Percentiles rank a stretch among this genome's conserved stretches.
phyloP scores from a whole-genome alignment of 1,140 invertebrate species.

The Cecropterus lyciades region DNA sequence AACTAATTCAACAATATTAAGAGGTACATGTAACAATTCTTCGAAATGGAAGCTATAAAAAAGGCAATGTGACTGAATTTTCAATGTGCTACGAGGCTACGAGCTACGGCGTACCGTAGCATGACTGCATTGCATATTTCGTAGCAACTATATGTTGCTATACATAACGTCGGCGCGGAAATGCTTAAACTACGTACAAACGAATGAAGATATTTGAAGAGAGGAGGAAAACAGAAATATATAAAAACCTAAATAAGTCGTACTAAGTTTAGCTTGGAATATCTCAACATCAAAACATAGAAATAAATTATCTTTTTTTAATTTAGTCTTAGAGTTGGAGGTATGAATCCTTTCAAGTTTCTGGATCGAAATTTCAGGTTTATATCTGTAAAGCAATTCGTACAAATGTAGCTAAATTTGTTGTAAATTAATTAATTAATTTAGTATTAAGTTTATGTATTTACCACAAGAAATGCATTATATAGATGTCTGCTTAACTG shows the following conservation, averaged over 20 bases:
- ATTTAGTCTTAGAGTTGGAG: too few relatives aligned
- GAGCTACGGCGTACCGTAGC: slow-evolving; percentile 16
- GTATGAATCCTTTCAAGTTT: too few relatives aligned
- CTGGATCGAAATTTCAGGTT: too few relatives aligned
- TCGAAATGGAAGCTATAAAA: background rate
- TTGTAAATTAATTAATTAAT: too few relatives aligned
- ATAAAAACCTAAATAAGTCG: background rate
- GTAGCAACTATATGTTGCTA: slow-evolving; percentile 13
- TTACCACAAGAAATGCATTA: too few relatives aligned
- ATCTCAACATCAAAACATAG: too few relatives aligned
- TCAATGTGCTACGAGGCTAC: slow-evolving; percentile 16
- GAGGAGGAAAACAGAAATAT: background rate
- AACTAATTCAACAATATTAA: background rate
- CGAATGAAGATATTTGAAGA: background rate
- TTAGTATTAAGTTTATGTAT: too few relatives aligned
- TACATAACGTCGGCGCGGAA: slow-evolving; percentile 2
- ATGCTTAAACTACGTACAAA: background rate
- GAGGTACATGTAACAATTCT: background rate
- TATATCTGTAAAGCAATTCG: too few relatives aligned
- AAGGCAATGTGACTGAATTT: slow-evolving; percentile 4
- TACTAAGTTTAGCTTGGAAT: too few relatives aligned
- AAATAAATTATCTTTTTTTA: too few relatives aligned
- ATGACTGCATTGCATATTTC: slow-evolving; percentile 16
- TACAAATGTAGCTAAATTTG: too few relatives aligned
- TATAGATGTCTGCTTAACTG: too few relatives aligned